phyloP scores from a whole-genome alignment of 1,140 invertebrate genomes.

The Drosophila triauraria region DNA sequence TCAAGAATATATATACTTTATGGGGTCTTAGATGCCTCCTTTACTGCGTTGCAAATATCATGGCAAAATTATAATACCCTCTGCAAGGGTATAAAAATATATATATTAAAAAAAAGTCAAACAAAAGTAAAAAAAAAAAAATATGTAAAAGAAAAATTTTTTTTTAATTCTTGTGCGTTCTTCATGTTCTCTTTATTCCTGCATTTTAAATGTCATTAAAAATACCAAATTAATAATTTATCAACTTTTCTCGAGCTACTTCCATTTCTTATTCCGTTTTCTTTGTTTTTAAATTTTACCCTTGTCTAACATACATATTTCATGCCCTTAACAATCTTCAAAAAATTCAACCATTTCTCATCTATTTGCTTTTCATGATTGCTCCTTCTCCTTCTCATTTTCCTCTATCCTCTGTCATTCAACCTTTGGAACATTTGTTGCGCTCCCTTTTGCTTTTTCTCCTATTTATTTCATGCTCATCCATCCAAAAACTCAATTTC shows the following conservation, averaged over 20 bases:
- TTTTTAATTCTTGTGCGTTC: too few species aligned
- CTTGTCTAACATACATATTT: slow-evolving; percentile 8
- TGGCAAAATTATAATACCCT: too few species aligned
- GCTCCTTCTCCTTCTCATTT: background rate
- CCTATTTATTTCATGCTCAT: slow-evolving; percentile 36
- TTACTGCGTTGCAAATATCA: too few species aligned
- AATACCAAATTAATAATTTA: slow-evolving; percentile 2
- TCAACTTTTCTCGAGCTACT: background rate
- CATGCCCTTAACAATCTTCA: slow-evolving; percentile 1
- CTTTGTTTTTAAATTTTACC: background rate
- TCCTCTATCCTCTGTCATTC: background rate
- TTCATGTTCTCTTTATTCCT: background rate
- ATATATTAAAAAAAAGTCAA: too few species aligned
- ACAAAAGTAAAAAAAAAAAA: too few species aligned
- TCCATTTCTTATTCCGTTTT: background rate
- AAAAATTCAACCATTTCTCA: slow-evolving; percentile 13
- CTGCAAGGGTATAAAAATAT: too few species aligned
- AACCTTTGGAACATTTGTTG: slow-evolving; percentile 30
- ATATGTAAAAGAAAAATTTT: too few species aligned
- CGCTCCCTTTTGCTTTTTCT: background rate
- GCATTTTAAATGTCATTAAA: background rate
- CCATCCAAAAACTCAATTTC: slow-evolving; percentile 64
- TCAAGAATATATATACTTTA: too few species aligned
- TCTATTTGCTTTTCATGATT: slow-evolving; percentile 30
- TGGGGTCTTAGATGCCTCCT: too few species aligned